phyloP scores from a whole-genome alignment of 2,113 vertebrate species.

The Seriola aureovittata region DNA sequence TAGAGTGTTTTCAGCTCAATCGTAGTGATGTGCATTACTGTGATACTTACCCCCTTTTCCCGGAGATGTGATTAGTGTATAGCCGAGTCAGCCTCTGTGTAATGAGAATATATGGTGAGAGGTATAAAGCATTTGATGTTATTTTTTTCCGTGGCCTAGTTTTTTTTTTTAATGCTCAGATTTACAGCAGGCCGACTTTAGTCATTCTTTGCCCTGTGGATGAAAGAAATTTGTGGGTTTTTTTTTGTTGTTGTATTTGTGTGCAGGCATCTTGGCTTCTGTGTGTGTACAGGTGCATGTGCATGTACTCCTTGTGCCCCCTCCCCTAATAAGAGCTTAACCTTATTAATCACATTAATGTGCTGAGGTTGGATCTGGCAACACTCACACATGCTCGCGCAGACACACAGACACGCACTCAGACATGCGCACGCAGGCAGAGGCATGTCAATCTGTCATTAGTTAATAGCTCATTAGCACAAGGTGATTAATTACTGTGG shows the following conservation, averaged over 20 bases:
- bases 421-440: constrained; percentile 70
- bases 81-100: constrained; percentile 48
- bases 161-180: constrained; percentile 43
- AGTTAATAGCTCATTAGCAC: constrained; percentile 88
- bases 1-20: constrained; percentile 8
- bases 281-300: constrained; percentile 21
- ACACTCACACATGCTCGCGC: constrained; percentile 61
- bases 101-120: constrained; percentile 67
- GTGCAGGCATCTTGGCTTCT: constrained; percentile 6
- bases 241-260: constrained; percentile 16
- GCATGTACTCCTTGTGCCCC: constrained; percentile 51
- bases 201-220: constrained; percentile 42
- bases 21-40: constrained; percentile 34
- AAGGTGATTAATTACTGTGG: constrained; percentile 87
- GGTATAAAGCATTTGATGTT: constrained; percentile 54
- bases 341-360: constrained; percentile 83
- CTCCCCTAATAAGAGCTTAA: constrained; percentile 79
- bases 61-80: constrained; percentile 56
- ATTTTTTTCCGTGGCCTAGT: constrained; percentile 51
- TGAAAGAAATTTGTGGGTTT: constrained; percentile 24
- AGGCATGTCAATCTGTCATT: constrained; percentile 85
- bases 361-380: constrained; percentile 67
- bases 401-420: constrained; percentile 43
- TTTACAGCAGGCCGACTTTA: constrained; percentile 25
- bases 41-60: constrained; percentile 18